Percentiles rank a stretch among this genome's conserved stretches.
phyloP scores from a whole-genome alignment of 2,888 invertebrate genomes.

The Rotaria socialis region DNA sequence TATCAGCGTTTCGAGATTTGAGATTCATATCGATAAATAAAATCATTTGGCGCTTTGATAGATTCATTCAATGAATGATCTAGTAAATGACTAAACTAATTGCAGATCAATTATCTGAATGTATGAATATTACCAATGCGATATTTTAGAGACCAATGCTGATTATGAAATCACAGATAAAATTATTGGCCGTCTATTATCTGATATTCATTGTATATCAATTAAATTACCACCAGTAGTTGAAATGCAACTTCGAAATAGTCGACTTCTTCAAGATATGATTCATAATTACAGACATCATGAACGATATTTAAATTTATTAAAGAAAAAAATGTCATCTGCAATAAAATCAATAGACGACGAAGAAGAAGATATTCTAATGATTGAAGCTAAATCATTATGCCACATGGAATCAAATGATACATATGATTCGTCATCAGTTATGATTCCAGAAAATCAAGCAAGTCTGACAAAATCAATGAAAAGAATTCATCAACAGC shows the following conservation, averaged over 20 bases:
- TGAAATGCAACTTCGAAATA: constrained; percentile 5
- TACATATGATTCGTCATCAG: not conserved
- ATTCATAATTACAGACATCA: not conserved
- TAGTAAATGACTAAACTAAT: not conserved
- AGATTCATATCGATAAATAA: no score
- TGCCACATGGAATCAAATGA: not conserved
- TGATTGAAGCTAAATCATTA: not conserved
- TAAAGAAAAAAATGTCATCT: not conserved
- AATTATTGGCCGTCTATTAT: not conserved
- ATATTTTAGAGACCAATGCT: not conserved
- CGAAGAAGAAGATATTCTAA: not conserved
- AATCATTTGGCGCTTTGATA: not conserved
- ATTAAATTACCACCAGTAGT: not conserved
- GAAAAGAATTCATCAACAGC: not conserved
- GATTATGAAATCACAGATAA: not conserved
- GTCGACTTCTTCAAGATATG: not conserved
- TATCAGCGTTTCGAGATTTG: no score
- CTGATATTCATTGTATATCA: not conserved
- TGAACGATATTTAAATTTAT: not conserved
- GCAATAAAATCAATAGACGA: not conserved
- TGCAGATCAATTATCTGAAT: not conserved
- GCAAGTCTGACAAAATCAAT: not conserved
- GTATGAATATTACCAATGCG: not conserved
- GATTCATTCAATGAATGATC: not conserved
- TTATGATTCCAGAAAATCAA: not conserved